These are phyloP conservation scores for Polyodon spathula DNA, from an alignment of 2,113 vertebrate genomes.

Conservation along the genomic window DNA sequence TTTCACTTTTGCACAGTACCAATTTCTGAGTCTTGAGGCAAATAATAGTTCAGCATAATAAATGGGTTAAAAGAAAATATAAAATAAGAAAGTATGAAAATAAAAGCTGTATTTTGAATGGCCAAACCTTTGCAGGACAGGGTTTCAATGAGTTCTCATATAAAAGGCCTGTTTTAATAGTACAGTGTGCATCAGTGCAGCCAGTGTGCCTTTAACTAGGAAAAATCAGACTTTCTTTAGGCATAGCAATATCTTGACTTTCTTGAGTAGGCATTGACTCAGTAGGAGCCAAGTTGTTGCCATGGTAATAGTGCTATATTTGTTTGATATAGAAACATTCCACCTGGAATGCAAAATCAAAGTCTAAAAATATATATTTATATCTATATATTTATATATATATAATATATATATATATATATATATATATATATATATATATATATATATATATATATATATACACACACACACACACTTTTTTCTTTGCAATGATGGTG, in stretches of 20 bases:
- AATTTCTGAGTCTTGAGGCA: too few species aligned
- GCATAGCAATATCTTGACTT: conserved; percentile 19
- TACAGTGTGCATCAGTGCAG: too few species aligned
- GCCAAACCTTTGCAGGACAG: too few species aligned
- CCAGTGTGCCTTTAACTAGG: conserved; percentile 6
- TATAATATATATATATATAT: background rate
- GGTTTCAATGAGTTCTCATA: too few species aligned
- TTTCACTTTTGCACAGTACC: too few species aligned
- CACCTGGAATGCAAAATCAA: conserved; percentile 24
- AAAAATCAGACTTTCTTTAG: conserved; percentile 12
- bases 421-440: background rate
- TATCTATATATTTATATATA: background rate
- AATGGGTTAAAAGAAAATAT: too few species aligned
- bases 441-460: background rate
- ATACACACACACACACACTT: background rate
- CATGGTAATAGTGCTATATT: conserved; percentile 38
- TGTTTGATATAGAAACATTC: conserved; percentile 28
- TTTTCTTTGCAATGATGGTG: background rate
- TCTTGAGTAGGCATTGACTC: conserved; percentile 39
- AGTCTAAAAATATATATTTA: conserved; percentile 13
- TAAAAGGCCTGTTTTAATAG: too few species aligned
- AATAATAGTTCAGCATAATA: too few species aligned
- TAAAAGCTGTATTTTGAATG: too few species aligned
- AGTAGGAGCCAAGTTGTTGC: conserved; percentile 35
- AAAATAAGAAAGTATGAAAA: too few species aligned